Percentiles rank a stretch among this genome's conserved stretches.
Conservation (phyloP, 1,140 invertebrate genomes). For the Venturia canescens region DNA sequence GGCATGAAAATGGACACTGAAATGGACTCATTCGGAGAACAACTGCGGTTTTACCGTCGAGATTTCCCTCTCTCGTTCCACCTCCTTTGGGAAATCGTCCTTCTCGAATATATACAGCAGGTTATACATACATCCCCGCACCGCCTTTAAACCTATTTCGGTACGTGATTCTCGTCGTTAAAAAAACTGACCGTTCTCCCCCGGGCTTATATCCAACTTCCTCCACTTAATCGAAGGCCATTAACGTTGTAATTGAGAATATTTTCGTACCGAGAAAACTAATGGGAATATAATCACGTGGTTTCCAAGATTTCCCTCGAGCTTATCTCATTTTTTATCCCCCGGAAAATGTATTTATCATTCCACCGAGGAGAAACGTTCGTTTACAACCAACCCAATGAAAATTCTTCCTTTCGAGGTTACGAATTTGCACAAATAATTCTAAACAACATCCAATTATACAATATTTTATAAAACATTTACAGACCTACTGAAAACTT, state of each 20-base stretch:
- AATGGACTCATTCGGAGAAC: slow-evolving; percentile 20
- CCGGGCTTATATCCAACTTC: slow-evolving; percentile 3
- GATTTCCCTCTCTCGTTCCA: not conserved
- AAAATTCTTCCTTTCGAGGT: no score
- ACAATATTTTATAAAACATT: no score
- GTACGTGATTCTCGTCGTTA: slow-evolving; percentile 4
- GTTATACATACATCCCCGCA: not conserved
- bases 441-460: no score
- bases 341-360: not conserved
- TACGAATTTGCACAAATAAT: no score
- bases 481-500: no score
- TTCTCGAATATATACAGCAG: slow-evolving; percentile 9
- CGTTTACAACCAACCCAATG: no score
- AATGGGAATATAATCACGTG: not conserved
- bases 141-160: not conserved
- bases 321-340: not conserved
- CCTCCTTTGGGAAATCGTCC: slow-evolving; percentile 21
- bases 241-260: slow-evolving; percentile 30
- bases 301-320: not conserved
- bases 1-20: slow-evolving; percentile 15
- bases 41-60: slow-evolving; percentile 20
- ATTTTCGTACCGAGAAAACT: not conserved
- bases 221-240: slow-evolving; percentile 13
- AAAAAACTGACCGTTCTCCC: not conserved
- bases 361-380: not conserved